These are phyloP conservation scores for Manis crassicaudata DNA, from an alignment of 2,797 vertebrate species.

Conservation along the genomic window DNA sequence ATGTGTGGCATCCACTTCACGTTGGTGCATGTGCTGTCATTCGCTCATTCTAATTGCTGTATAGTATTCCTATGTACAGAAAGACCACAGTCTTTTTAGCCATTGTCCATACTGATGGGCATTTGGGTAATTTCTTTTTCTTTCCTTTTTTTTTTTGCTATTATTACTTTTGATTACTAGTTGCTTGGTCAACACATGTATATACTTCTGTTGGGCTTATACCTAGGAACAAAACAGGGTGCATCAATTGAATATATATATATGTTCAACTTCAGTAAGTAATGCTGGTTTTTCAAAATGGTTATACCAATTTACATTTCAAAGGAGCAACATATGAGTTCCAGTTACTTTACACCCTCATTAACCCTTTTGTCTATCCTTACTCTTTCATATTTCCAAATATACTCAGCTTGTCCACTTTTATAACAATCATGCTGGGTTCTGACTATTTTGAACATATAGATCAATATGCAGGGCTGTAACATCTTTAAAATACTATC, in stretches of 20 bases:
- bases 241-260: not conserved
- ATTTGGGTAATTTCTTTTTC: not conserved
- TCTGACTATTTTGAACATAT: not conserved
- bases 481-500: not conserved
- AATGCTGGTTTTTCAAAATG: not conserved
- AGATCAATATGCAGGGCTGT: conserved; percentile 7
- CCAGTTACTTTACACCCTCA: not conserved
- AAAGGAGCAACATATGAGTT: not conserved
- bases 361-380: not conserved
- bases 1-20: not conserved
- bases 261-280: not conserved
- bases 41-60: conserved; percentile 5
- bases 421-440: not conserved
- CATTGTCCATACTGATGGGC: not conserved
- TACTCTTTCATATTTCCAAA: not conserved
- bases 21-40: not conserved
- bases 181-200: not conserved
- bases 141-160: not conserved
- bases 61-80: not conserved
- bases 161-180: not conserved
- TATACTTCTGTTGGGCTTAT: not conserved
- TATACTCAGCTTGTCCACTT: not conserved
- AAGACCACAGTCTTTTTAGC: not conserved
- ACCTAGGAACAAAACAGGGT: not conserved
- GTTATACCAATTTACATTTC: not conserved